Evolutionary conservation across 2,113 vertebrate species (phyloP), one percentile per base, ranked within the genome.

Genomic region (Paedocypris sp.): DNA sequence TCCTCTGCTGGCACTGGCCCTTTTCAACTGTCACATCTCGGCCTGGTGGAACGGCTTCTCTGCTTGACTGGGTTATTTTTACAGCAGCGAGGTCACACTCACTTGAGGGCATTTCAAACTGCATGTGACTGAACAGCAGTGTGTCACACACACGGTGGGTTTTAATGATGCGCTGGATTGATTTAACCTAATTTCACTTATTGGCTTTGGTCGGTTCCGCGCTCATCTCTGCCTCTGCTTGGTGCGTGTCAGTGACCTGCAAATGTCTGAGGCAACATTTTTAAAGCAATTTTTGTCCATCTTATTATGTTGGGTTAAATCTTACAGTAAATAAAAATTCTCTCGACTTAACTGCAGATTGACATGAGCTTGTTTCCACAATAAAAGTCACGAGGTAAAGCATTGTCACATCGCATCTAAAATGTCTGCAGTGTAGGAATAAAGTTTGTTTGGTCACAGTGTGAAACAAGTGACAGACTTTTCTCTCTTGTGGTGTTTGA

Each of bases 21-120:
- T 32, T 5, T 26, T 8, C 51, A 45, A 29, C 22, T 60, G 54
- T 49, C 61, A 54, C 22, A 11, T 57, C 33, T 13, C 19, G 26
- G 8, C 25, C 54, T 51, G 18, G 28, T 47, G 42, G 61, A 32
- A 19, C 10, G 48, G 28, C 33, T 7, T 29, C 23, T 42, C 43
- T 60, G 39, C 48, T 42, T 36, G 48, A 60, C 23, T 64, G 47
- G 47, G 51, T 60, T 60, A 47, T 64, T 60, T 69, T 60, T 53
- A 60, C 61, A 64, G 33, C 53, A 52, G 26, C 23, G 13, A 52
- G 46, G 41, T 39, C 41, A 31, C 46, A 32, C 29, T 29, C 35
- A 49, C 43, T 53, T n/a, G 19, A 32, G 41, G 50, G 23, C 57
- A 53, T 23, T 50, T 60, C 13, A 6, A n/a, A 43, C 2, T 19